A percentile compares a stretch with the other conserved stretches of the same genome.
phyloP scores from a whole-genome alignment of 2,888 invertebrate species.

The Sarcophaga rosellei region DNA sequence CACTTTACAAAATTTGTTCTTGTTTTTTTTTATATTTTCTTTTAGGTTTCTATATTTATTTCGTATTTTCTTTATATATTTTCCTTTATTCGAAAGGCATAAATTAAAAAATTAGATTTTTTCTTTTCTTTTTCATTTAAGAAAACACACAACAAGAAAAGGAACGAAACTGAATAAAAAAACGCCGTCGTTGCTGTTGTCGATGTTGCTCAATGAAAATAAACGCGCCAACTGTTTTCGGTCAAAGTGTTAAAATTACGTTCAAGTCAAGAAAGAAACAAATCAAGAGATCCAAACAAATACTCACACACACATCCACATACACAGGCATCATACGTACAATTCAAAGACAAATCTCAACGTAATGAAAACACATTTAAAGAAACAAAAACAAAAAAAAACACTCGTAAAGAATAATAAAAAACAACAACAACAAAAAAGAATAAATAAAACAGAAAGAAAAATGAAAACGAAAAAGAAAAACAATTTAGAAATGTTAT shows the following conservation, averaged over 20 bases:
- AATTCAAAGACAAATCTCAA: slow-evolving; percentile 31
- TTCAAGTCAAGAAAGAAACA: slow-evolving; percentile 39
- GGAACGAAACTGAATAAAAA: slow-evolving; percentile 6
- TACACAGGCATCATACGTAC: neutral
- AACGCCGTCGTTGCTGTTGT: slow-evolving; percentile 7
- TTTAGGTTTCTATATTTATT: too few species aligned
- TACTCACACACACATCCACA: neutral
- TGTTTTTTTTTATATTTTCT: too few species aligned
- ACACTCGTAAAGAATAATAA: neutral
- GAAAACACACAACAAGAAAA: neutral
- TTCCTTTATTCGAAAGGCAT: neutral
- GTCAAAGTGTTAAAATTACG: slow-evolving; percentile 53
- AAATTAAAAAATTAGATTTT: neutral
- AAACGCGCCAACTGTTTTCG: slow-evolving; percentile 63
- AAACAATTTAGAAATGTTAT: slow-evolving; percentile 9
- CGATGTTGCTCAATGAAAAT: slow-evolving; percentile 54
- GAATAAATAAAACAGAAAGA: too few species aligned
- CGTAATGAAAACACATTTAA: slow-evolving; percentile 23
- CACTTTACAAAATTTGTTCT: too few species aligned
- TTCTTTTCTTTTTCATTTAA: neutral
- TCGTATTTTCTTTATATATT: too few species aligned
- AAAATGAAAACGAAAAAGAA: neutral
- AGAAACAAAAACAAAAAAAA: slow-evolving; percentile 2
- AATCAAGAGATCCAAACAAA: slow-evolving; percentile 16
- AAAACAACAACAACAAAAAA: slow-evolving; percentile 4